These are phyloP conservation scores for Coenonympha arcania DNA, from an alignment of 2,888 invertebrate species.

Conservation along the genomic window DNA sequence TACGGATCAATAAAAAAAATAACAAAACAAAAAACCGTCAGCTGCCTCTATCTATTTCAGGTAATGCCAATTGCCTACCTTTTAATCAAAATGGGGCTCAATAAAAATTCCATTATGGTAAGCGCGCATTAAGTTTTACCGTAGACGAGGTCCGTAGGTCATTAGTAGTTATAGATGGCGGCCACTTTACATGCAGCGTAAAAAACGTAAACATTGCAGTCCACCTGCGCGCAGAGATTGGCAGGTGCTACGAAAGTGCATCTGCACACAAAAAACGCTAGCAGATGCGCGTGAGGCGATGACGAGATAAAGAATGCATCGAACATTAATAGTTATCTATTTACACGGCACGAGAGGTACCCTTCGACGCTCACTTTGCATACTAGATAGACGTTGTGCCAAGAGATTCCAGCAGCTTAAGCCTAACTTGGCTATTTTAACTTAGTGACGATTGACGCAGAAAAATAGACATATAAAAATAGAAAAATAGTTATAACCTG, in stretches of 20 bases:
- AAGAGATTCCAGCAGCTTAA: no score
- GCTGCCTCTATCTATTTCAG: background rate
- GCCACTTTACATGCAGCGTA: conserved; percentile 21
- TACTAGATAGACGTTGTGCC: no score
- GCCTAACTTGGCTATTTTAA: no score
- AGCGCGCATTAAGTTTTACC: conserved; percentile 17
- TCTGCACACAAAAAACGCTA: conserved; percentile 41
- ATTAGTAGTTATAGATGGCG: conserved; percentile 17
- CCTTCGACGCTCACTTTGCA: no score
- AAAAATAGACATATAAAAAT: no score
- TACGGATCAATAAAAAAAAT: background rate
- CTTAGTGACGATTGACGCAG: no score
- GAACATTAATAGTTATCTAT: background rate
- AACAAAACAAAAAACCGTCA: background rate
- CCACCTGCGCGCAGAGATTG: conserved; percentile 68
- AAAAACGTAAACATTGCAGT: conserved; percentile 62
- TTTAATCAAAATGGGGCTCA: background rate
- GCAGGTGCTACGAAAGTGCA: conserved; percentile 59
- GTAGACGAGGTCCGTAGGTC: conserved; percentile 15
- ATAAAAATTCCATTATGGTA: conserved; percentile 12
- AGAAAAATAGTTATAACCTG: no score
- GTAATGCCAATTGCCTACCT: background rate
- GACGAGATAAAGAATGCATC: background rate
- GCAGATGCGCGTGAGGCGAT: conserved; percentile 3
- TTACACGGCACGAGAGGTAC: no score